Evolutionary conservation across 2,888 invertebrate genomes (phyloP).

Genomic region (Noctua fimbriata): DNA sequence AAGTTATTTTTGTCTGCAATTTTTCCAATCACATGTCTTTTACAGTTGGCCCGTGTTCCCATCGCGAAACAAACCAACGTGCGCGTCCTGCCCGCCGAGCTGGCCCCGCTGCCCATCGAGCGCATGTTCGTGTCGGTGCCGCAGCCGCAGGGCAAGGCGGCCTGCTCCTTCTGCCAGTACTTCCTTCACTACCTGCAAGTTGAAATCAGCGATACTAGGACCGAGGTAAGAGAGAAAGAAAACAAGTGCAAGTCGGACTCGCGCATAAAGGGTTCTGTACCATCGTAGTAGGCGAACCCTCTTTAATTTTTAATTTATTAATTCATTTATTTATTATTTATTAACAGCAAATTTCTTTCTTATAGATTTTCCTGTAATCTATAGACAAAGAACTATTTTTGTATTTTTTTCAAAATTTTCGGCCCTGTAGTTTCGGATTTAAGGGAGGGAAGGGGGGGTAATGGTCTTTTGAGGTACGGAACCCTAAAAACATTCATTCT

Average conservation of each 20-base stretch:
- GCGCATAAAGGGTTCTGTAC: too few species aligned
- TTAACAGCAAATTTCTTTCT: too few species aligned
- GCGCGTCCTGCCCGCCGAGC: slow-evolving; percentile 66
- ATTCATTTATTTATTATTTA: too few species aligned
- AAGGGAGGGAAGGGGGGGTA: too few species aligned
- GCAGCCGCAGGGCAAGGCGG: slow-evolving; percentile 78
- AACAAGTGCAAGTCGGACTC: not conserved
- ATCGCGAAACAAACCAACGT: slow-evolving; percentile 74
- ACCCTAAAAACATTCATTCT: too few species aligned
- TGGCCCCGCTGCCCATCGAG: slow-evolving; percentile 87
- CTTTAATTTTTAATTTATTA: too few species aligned
- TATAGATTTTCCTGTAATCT: too few species aligned
- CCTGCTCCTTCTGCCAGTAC: slow-evolving; percentile 95
- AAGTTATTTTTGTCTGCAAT: not conserved
- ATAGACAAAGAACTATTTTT: too few species aligned
- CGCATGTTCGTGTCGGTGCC: slow-evolving; percentile 82
- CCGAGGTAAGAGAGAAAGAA: slow-evolving; percentile 82
- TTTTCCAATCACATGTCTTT: not conserved
- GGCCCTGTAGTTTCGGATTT: too few species aligned
- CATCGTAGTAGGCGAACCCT: too few species aligned
- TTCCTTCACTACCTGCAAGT: slow-evolving; percentile 95
- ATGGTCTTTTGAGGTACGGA: too few species aligned
- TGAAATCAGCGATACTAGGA: slow-evolving; percentile 92
- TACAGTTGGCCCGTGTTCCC: slow-evolving; percentile 70
- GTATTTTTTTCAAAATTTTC: too few species aligned